Evolutionary conservation across 37 sponge, comb jelly and placozoan genomes (phyloP), one percentile per base, ranked within the genome.

Genomic region (Eunapius fragilis): DNA sequence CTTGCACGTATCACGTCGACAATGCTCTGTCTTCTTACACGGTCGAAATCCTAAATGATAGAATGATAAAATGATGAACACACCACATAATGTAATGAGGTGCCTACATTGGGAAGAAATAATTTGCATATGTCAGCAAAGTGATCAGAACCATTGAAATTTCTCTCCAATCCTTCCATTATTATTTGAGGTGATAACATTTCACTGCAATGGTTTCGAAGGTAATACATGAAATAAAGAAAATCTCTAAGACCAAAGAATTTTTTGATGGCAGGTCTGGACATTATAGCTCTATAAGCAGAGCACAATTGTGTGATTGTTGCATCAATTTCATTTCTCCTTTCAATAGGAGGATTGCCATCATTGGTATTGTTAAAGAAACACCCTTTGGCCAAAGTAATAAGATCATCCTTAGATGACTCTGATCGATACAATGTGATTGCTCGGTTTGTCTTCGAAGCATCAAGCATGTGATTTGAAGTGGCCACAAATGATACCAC

Each of bases 401-500:
- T 0, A 36, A 90, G 37, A 71, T 90, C 91, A 28, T 33, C 78
- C 10, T 75, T 19, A 26, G 69, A 1, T 25, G 77, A 49, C 47
- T 49, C 58, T 10, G 87, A 87, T 67, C 90, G 49, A 77, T 86
- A 89, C 71, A 93, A 41, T 5, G 70, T 89, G 30, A 93, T 78
- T n/a, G 93, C 88, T 75, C 93, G 71, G 82, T 92, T 92, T 26
- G 82, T 86, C 68, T 93, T 89, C 25, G 93, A 84, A 28, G 93
- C 93, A 86, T 93, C 93, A 0, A 93, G 36, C 23, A 89, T 79
- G 33, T 89, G 87, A 35, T 89, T 93, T 35, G 88, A 76, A 24
- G 89, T 93, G 31, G 86, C 93, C 50, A 93, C 90, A 85, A 93
- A 93, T 0, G 93, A 81, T 2, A 93, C 93, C 37, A 82, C 82